Percentiles rank a stretch among this genome's conserved stretches.
These are phyloP conservation scores for Caenorhabditis virilis DNA, from an alignment of 2,888 invertebrate genomes.

Conservation along the genomic window DNA sequence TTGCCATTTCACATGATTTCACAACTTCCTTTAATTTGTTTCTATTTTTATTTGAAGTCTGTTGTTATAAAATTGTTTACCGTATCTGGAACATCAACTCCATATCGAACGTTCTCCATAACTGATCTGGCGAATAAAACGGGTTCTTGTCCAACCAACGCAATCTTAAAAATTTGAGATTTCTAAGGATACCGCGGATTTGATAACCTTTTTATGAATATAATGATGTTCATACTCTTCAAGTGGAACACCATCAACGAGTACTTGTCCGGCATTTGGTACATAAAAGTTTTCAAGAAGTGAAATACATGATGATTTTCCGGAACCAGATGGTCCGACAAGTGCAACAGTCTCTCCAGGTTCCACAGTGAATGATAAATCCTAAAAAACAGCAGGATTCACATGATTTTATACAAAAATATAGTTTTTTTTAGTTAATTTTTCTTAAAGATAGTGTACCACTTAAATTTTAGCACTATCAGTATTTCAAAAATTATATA, in stretches of 20 bases:
- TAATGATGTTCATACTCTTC: slow-evolving; percentile 70
- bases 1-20: slow-evolving; percentile 69
- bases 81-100: slow-evolving; percentile 51
- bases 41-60: background rate
- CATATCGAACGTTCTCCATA: slow-evolving; percentile 66
- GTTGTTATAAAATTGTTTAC: slow-evolving; percentile 7
- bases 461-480: too few relatives aligned
- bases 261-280: slow-evolving; percentile 67
- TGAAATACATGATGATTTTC: slow-evolving; percentile 71
- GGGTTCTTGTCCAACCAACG: slow-evolving; percentile 71
- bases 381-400: slow-evolving; percentile 64
- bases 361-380: slow-evolving; percentile 69
- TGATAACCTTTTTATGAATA: slow-evolving; percentile 69
- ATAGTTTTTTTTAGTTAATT: background rate
- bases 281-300: slow-evolving; percentile 71
- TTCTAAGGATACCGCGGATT: background rate
- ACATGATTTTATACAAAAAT: background rate
- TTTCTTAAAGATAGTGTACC: too few relatives aligned
- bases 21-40: slow-evolving; percentile 48
- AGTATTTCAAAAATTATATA: too few relatives aligned
- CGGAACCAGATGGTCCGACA: slow-evolving; percentile 70
- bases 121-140: slow-evolving; percentile 70
- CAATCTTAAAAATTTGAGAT: slow-evolving; percentile 51
- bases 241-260: slow-evolving; percentile 70
- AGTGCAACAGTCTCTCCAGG: slow-evolving; percentile 71